phyloP scores from a whole-genome alignment of 2,888 invertebrate genomes.

The Cerceris rybyensis region DNA sequence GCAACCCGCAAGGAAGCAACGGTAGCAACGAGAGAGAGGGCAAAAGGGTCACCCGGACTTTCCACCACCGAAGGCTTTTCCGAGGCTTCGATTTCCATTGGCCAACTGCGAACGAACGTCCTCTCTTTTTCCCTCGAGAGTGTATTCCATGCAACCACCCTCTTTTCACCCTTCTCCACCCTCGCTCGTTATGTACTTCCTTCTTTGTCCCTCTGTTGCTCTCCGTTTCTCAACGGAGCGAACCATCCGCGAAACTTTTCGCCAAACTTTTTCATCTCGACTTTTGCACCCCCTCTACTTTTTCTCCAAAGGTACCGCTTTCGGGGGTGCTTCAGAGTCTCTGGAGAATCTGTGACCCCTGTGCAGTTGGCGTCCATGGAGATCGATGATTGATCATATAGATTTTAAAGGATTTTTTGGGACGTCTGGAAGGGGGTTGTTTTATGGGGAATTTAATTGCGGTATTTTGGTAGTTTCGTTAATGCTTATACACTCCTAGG shows the following conservation, averaged over 20 bases:
- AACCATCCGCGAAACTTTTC: slow-evolving; percentile 47
- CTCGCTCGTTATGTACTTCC: slow-evolving; percentile 32
- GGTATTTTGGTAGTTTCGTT: too few relatives aligned
- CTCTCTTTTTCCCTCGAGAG: slow-evolving; percentile 44
- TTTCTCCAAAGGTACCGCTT: not conserved
- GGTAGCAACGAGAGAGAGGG: slow-evolving; percentile 14
- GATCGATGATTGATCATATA: too few relatives aligned
- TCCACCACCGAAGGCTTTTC: slow-evolving; percentile 53
- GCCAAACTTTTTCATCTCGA: slow-evolving; percentile 42
- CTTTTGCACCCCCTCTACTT: slow-evolving; percentile 14
- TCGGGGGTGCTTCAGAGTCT: not conserved
- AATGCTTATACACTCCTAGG: too few relatives aligned
- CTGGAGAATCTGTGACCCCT: not conserved
- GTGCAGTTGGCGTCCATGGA: too few relatives aligned
- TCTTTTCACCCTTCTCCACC: slow-evolving; percentile 6
- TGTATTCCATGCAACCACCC: slow-evolving; percentile 5
- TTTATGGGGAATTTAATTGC: too few relatives aligned
- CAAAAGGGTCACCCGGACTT: slow-evolving; percentile 47
- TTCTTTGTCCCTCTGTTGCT: slow-evolving; percentile 1
- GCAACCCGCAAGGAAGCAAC: slow-evolving; percentile 23
- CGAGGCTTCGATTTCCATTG: slow-evolving; percentile 66
- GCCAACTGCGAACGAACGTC: slow-evolving; percentile 45
- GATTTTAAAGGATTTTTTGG: too few relatives aligned
- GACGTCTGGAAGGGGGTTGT: too few relatives aligned
- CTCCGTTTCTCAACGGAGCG: slow-evolving; percentile 13